Conservation (phyloP, 2,113 vertebrate species). For the Rhynchomys soricoides region DNA sequence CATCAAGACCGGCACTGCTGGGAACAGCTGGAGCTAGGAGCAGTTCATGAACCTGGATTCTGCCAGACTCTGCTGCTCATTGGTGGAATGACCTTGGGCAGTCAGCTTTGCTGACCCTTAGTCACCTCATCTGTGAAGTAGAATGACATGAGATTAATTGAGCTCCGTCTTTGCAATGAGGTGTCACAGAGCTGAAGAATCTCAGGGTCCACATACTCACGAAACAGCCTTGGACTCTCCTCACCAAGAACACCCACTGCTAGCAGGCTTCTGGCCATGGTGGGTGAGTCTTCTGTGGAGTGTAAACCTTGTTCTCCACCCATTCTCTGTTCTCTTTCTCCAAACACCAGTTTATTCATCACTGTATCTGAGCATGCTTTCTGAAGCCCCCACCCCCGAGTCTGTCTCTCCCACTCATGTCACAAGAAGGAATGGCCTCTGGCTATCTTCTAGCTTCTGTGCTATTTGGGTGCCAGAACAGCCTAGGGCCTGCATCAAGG, state of each 20-base stretch:
- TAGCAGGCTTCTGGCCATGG: background rate
- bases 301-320: background rate
- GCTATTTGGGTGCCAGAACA: background rate
- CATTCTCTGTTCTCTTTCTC: background rate
- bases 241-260: background rate
- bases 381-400: background rate
- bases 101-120: background rate
- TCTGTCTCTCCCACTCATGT: background rate
- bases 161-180: conserved; percentile 13
- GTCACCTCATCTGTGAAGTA: conserved; percentile 49
- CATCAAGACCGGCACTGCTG: background rate
- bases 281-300: background rate
- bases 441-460: background rate
- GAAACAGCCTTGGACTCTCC: background rate
- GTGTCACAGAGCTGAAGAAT: background rate
- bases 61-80: background rate
- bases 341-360: background rate
- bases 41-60: background rate
- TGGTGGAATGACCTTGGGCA: background rate
- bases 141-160: conserved; percentile 20
- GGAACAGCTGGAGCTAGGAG: background rate
- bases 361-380: background rate
- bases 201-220: background rate
- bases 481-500: background rate
- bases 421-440: background rate